These are phyloP conservation scores for Pecten maximus DNA, from an alignment of 2,888 invertebrate genomes.

Conservation along the genomic window DNA sequence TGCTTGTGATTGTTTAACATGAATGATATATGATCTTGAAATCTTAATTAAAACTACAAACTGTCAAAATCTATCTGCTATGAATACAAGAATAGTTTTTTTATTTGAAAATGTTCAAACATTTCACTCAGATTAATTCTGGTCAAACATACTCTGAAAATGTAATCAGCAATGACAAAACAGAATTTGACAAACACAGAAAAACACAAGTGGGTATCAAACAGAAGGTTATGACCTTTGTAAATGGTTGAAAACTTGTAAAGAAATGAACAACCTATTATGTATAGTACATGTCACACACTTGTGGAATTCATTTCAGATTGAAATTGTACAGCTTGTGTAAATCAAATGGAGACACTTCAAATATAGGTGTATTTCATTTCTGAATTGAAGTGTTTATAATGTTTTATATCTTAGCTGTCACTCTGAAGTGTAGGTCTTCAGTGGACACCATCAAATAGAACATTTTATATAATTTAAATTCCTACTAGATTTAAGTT, in stretches of 20 bases:
- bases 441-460: not conserved
- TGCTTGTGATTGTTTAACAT: no score
- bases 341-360: not conserved
- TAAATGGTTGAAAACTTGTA: not conserved
- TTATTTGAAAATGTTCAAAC: not conserved
- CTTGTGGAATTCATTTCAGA: not conserved
- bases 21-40: not conserved
- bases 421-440: not conserved
- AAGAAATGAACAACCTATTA: conserved; percentile 11
- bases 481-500: not conserved
- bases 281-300: not conserved
- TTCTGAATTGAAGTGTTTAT: not conserved
- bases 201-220: not conserved
- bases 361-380: not conserved
- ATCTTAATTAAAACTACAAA: not conserved
- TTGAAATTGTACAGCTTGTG: not conserved
- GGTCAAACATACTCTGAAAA: not conserved
- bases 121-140: not conserved
- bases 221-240: not conserved
- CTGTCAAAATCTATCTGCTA: not conserved
- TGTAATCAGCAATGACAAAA: not conserved
- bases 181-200: conserved; percentile 3
- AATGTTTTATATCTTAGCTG: not conserved
- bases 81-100: not conserved
- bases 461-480: not conserved